A percentile compares a stretch with the other conserved stretches of the same genome.
Evolutionary conservation across 2,113 vertebrate species (phyloP).

Genomic region (Petrocephalus microphthalmus): DNA sequence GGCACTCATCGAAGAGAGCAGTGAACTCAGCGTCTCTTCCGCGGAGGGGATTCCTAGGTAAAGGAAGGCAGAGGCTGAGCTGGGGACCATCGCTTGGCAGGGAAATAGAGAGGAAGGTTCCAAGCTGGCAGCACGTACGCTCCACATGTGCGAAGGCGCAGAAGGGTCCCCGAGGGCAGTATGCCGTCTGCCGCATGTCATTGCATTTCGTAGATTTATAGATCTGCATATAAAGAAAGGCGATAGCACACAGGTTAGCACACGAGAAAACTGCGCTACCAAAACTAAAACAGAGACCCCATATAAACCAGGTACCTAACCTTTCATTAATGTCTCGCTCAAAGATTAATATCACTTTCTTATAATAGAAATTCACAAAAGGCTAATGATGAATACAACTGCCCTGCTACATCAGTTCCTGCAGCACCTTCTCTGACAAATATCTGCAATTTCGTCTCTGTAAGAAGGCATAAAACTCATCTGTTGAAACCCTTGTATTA

Average conservation of each 20-base stretch:
- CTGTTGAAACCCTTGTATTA: neutral
- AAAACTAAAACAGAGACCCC: neutral
- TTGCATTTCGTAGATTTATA: conserved; percentile 93
- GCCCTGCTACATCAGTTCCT: neutral
- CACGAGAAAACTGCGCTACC: neutral
- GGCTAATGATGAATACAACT: neutral
- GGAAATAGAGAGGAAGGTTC: neutral
- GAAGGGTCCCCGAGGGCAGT: conserved; percentile 84
- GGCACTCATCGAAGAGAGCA: conserved; percentile 64
- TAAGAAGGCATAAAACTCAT: neutral
- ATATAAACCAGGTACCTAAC: neutral
- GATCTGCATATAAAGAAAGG: conserved; percentile 59
- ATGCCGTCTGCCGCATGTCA: conserved; percentile 84
- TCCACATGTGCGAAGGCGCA: conserved; percentile 88
- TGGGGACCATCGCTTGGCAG: neutral
- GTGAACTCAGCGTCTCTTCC: conserved; percentile 68
- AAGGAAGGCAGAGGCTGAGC: neutral
- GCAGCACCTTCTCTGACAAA: neutral
- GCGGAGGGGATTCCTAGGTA: conserved; percentile 67
- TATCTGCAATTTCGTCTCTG: neutral
- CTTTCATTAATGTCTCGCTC: neutral
- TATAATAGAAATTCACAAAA: neutral
- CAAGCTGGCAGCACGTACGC: conserved; percentile 60
- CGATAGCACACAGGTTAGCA: neutral
- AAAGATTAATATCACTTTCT: neutral